Evolutionary conservation across 2,113 vertebrate species (phyloP).

Genomic region (Psammodynastes pulverulentus): DNA sequence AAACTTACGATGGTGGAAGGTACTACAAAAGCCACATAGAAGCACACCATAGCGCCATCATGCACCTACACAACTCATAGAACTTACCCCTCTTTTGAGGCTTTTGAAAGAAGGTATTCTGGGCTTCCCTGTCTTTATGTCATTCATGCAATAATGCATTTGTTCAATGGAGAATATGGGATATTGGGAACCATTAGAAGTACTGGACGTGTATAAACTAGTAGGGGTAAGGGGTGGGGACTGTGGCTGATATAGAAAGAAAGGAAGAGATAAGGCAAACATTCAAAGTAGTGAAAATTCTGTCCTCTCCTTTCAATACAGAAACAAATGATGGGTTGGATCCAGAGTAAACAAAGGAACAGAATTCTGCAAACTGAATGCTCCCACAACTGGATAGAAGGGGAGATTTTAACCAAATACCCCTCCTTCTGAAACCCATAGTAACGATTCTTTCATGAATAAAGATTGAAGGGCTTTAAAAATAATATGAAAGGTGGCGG

Average conservation of each 20-base stretch:
- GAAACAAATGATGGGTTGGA: conserved; percentile 27
- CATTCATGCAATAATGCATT: conserved; percentile 91
- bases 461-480: background rate
- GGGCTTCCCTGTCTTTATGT: conserved; percentile 91
- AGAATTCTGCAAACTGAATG: background rate
- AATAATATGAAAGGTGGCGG: background rate
- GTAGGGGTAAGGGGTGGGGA: conserved; percentile 78
- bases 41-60: conserved; percentile 76
- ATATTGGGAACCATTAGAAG: conserved; percentile 79
- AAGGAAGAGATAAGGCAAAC: conserved; percentile 80
- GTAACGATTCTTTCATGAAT: background rate
- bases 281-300: conserved; percentile 71
- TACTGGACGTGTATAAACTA: conserved; percentile 76
- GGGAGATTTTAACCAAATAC: background rate
- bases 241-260: conserved; percentile 80
- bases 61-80: conserved; percentile 74
- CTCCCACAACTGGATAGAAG: background rate
- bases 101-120: conserved; percentile 90
- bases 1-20: conserved; percentile 78
- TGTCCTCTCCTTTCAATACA: conserved; percentile 65
- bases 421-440: background rate
- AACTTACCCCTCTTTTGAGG: conserved; percentile 95
- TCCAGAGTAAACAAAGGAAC: background rate
- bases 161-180: conserved; percentile 86
- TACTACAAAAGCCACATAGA: conserved; percentile 76